phyloP scores from a whole-genome alignment of 2,797 vertebrate genomes.

The Xenopus petersii region DNA sequence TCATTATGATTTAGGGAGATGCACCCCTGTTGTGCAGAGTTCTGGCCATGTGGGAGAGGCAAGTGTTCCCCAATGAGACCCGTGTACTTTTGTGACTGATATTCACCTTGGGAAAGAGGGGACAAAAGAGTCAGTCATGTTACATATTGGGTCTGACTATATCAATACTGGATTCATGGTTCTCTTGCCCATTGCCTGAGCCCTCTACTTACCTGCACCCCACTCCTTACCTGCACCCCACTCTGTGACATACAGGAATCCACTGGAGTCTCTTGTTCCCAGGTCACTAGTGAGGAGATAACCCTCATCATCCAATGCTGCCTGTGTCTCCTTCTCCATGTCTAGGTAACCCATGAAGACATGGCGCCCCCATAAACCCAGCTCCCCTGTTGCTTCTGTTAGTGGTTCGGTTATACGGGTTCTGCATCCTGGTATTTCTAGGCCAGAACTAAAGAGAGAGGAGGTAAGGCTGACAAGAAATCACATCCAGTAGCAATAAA shows the following conservation, averaged over 20 bases:
- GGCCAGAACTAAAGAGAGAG: background rate
- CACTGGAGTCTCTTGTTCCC: background rate
- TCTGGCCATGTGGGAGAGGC: too few relatives aligned
- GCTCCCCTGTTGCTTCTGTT: background rate
- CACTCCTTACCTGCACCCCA: background rate
- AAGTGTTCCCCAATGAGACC: too few relatives aligned
- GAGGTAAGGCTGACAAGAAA: background rate
- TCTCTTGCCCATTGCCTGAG: too few relatives aligned
- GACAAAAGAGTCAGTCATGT: too few relatives aligned
- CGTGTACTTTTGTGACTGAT: too few relatives aligned
- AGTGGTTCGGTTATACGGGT: background rate
- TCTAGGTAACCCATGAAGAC: conserved; percentile 25
- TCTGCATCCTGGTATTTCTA: background rate
- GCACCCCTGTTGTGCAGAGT: too few relatives aligned
- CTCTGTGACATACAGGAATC: background rate
- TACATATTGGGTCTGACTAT: too few relatives aligned
- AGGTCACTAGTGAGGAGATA: background rate
- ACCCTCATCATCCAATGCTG: conserved; percentile 5
- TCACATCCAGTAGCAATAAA: background rate
- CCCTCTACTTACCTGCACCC: background rate
- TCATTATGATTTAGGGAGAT: too few relatives aligned
- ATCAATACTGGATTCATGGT: too few relatives aligned
- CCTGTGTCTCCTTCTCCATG: background rate
- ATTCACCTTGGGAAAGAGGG: too few relatives aligned
- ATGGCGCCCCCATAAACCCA: conserved; percentile 14